These are phyloP conservation scores for Macrophya annulata DNA, from an alignment of 2,888 invertebrate genomes.

Conservation along the genomic window DNA sequence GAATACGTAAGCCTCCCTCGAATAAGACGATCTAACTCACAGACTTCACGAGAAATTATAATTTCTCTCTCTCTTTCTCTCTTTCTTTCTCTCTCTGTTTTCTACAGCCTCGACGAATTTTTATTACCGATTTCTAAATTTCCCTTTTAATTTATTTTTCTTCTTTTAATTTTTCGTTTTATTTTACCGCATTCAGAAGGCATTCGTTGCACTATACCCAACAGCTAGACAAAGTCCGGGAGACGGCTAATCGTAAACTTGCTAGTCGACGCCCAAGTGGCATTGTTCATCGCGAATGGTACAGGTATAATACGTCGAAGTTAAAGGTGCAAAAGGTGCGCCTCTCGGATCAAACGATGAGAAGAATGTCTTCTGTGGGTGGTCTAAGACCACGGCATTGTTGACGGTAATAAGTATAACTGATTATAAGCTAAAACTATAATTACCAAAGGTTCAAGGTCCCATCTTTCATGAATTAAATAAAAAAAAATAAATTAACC, in stretches of 20 bases:
- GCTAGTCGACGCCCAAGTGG: constrained; percentile 45
- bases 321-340: constrained; percentile 53
- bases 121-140: background rate
- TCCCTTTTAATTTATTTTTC: background rate
- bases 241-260: constrained; percentile 23
- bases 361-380: constrained; percentile 54
- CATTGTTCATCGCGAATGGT: constrained; percentile 34
- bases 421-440: background rate
- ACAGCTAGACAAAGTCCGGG: constrained; percentile 31
- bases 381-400: constrained; percentile 18
- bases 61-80: background rate
- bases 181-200: background rate
- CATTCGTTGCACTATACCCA: background rate
- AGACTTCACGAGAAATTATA: background rate
- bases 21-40: background rate
- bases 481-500: background rate
- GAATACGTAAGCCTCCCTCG: background rate
- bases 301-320: background rate
- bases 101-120: background rate
- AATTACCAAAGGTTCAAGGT: constrained; percentile 33
- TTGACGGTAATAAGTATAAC: background rate
- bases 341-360: constrained; percentile 46
- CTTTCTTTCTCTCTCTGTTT: too few species aligned
- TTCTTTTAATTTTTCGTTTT: background rate
- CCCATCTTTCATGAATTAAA: background rate